A percentile compares a stretch with the other conserved stretches of the same genome.
Evolutionary conservation across 2,113 vertebrate species (phyloP).

Genomic region (Hypomesus transpacificus): DNA sequence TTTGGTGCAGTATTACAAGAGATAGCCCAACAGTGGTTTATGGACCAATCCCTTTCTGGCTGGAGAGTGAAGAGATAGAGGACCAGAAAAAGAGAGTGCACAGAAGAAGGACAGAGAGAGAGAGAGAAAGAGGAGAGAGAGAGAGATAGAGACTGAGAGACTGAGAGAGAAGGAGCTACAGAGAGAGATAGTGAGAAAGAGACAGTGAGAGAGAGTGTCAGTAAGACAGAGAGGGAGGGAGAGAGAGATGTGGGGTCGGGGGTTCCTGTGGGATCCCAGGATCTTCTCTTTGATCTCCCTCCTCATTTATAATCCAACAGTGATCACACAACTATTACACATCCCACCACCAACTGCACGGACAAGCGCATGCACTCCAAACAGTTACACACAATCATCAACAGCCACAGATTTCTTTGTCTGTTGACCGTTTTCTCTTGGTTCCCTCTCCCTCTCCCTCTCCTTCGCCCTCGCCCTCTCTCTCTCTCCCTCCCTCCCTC

Average conservation of each 20-base stretch:
- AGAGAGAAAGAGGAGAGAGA: constrained; percentile 9
- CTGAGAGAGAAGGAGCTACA: constrained; percentile 1
- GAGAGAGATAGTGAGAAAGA: neutral
- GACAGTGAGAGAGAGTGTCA: neutral
- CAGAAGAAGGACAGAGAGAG: neutral
- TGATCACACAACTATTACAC: constrained; percentile 59
- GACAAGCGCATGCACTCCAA: constrained; percentile 32
- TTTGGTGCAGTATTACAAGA: constrained; percentile 2
- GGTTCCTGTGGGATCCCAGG: constrained; percentile 44
- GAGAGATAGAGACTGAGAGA: constrained; percentile 4
- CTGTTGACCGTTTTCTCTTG: too few species aligned
- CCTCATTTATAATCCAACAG: constrained; percentile 64
- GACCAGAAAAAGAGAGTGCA: neutral
- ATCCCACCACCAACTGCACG: neutral
- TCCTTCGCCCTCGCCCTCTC: constrained; percentile 17
- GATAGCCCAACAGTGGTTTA: constrained; percentile 8
- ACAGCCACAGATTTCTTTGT: neutral
- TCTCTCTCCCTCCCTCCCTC: constrained; percentile 33
- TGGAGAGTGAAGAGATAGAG: constrained; percentile 14
- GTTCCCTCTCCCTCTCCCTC: neutral
- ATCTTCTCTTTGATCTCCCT: constrained; percentile 54
- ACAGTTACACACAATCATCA: neutral
- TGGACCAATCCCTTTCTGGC: constrained; percentile 8
- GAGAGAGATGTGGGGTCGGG: constrained; percentile 54
- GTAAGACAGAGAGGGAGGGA: neutral